Evolutionary conservation across 2,888 invertebrate genomes (phyloP).

Genomic region (Erpobdella octoculata): DNA sequence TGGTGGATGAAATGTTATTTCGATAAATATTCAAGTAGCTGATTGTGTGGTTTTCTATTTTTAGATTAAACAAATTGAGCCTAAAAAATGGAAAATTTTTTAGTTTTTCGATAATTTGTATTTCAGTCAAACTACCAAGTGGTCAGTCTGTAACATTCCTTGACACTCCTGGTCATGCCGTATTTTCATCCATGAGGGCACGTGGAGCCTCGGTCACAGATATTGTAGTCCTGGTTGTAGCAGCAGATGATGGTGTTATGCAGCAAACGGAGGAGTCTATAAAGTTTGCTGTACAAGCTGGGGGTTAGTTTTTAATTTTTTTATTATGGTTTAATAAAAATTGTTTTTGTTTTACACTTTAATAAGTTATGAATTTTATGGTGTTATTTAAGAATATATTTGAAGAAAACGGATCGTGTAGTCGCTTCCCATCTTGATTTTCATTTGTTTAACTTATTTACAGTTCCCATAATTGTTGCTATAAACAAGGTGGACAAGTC

Average conservation of each 20-base stretch:
- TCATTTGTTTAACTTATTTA: conserved; percentile 39
- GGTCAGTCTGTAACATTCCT: conserved; percentile 70
- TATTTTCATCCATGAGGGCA: conserved; percentile 84
- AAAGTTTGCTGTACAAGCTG: conserved; percentile 40
- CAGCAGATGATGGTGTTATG: conserved; percentile 98
- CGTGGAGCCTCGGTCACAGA: conserved; percentile 93
- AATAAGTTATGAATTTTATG: no score
- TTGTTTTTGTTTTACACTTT: background rate
- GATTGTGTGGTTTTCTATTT: no score
- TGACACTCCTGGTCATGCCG: conserved; percentile 98
- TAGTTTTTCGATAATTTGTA: no score
- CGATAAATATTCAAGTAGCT: no score
- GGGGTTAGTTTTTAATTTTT: conserved; percentile 34
- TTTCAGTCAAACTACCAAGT: background rate
- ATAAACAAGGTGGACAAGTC: conserved; percentile 96
- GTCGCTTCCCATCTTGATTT: no score
- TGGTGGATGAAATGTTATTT: no score
- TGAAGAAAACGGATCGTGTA: no score
- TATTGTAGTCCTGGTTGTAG: conserved; percentile 79
- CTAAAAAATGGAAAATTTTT: no score
- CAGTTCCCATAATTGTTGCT: conserved; percentile 89
- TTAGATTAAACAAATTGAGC: no score
- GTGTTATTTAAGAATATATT: no score
- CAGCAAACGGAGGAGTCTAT: conserved; percentile 90
- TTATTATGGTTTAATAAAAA: background rate